phyloP scores from a whole-genome alignment of 2,113 vertebrate genomes.

The Coturnix japonica region DNA sequence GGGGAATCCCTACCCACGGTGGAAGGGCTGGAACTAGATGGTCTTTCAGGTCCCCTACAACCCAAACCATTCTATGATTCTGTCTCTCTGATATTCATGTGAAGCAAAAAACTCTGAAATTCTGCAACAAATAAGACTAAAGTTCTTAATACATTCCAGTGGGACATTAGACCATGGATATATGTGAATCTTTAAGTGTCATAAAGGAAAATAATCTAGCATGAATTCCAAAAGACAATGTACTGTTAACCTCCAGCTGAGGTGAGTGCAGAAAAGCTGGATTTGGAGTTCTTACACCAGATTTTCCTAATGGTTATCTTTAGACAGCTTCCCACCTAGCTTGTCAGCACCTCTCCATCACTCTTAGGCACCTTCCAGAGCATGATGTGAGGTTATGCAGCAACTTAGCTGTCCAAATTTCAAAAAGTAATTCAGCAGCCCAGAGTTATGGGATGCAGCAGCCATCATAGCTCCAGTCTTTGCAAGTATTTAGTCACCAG shows the following conservation, averaged over 20 bases:
- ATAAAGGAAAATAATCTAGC: not conserved
- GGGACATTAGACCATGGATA: not conserved
- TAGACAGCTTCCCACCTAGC: not conserved
- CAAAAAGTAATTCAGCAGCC: fast-evolving
- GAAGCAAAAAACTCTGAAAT: not conserved
- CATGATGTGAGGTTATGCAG: not conserved
- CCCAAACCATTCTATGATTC: not conserved
- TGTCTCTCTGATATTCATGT: not conserved
- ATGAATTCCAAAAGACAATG: not conserved
- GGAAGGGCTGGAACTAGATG: not conserved
- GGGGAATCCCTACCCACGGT: too few species aligned
- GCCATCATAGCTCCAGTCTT: not conserved
- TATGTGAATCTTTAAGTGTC: not conserved
- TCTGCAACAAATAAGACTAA: not conserved
- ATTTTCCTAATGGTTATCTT: not conserved
- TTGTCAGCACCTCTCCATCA: not conserved
- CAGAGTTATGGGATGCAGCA: not conserved
- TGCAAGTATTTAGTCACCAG: not conserved
- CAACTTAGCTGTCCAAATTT: not conserved
- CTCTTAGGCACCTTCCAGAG: not conserved
- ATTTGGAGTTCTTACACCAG: not conserved
- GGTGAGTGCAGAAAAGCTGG: not conserved
- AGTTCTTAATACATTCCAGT: not conserved
- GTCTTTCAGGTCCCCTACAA: not conserved
- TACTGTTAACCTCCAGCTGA: not conserved